A percentile compares a stretch with the other conserved stretches of the same genome.
Evolutionary conservation across 1,140 invertebrate species (phyloP).

Genomic region (Galleria mellonella): DNA sequence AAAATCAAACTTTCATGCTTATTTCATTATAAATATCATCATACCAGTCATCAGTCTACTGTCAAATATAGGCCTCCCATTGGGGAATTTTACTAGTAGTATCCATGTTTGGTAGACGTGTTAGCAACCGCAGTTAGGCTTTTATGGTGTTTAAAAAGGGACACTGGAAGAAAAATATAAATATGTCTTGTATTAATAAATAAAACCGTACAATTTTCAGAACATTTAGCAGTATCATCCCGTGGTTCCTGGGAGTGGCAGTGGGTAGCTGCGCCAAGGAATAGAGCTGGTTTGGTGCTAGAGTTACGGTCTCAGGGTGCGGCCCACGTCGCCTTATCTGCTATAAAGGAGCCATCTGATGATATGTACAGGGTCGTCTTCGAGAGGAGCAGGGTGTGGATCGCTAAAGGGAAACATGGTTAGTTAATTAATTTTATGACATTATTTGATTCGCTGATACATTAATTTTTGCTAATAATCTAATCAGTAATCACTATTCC

Average conservation of each 20-base stretch:
- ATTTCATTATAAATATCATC: no score
- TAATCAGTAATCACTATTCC: no score
- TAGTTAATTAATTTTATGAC: no score
- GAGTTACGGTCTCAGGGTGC: conserved; percentile 75
- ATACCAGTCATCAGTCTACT: no score
- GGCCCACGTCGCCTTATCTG: conserved; percentile 75
- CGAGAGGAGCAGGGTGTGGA: conserved; percentile 76
- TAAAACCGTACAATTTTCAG: conserved; percentile 43
- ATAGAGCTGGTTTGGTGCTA: conserved; percentile 75
- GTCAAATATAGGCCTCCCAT: no score
- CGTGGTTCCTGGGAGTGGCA: conserved; percentile 77
- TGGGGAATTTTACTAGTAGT: no score
- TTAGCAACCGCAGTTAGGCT: no score
- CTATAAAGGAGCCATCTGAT: conserved; percentile 65
- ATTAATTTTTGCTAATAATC: no score
- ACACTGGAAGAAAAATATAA: no score
- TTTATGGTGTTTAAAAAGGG: no score
- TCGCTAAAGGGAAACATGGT: conserved; percentile 79
- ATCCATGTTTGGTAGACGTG: no score
- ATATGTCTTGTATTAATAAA: not conserved
- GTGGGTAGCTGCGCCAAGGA: conserved; percentile 77
- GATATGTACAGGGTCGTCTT: conserved; percentile 78
- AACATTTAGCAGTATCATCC: conserved; percentile 78
- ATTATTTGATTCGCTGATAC: not conserved
- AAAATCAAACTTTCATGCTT: no score